These are phyloP conservation scores for Nasonia vitripennis DNA, from an alignment of 1,140 invertebrate genomes.

Conservation along the genomic window DNA sequence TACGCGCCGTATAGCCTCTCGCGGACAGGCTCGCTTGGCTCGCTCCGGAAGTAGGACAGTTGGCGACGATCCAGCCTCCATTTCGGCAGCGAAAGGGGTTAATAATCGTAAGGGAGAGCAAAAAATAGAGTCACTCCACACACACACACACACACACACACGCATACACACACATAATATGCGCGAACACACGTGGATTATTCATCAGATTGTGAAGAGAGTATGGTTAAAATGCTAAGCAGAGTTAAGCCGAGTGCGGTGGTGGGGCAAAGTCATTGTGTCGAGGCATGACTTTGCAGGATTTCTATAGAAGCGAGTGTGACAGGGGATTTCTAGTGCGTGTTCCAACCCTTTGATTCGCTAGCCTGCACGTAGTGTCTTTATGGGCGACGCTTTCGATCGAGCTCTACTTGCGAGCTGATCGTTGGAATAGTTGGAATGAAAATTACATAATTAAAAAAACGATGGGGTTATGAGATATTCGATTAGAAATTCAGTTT, in stretches of 20 bases:
- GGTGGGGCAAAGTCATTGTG: slow-evolving; percentile 22
- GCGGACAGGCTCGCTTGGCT: slow-evolving; percentile 49
- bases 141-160: not conserved
- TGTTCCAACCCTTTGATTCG: not conserved
- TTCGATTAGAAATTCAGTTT: not conserved
- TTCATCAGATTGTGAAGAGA: slow-evolving; percentile 13
- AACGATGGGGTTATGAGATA: not conserved
- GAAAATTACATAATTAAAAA: not conserved
- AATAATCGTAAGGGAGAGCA: slow-evolving; percentile 35
- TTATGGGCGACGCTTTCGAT: no score
- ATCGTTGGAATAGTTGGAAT: not conserved
- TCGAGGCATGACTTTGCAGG: slow-evolving; percentile 8
- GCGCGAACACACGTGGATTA: slow-evolving; percentile 7
- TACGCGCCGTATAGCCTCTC: not conserved
- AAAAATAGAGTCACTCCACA: not conserved
- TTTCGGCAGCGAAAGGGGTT: slow-evolving; percentile 25
- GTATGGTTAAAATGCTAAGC: slow-evolving; percentile 39
- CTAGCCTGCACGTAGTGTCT: no score
- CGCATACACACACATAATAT: not conserved
- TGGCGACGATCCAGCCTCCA: slow-evolving; percentile 55
- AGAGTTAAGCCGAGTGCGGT: slow-evolving; percentile 2
- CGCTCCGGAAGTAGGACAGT: slow-evolving; percentile 56
- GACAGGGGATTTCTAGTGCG: not conserved
- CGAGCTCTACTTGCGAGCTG: no score
- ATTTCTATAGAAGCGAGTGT: slow-evolving; percentile 22